Evolutionary conservation across 2,113 vertebrate species (phyloP).

Genomic region (Elaphurus davidianus): DNA sequence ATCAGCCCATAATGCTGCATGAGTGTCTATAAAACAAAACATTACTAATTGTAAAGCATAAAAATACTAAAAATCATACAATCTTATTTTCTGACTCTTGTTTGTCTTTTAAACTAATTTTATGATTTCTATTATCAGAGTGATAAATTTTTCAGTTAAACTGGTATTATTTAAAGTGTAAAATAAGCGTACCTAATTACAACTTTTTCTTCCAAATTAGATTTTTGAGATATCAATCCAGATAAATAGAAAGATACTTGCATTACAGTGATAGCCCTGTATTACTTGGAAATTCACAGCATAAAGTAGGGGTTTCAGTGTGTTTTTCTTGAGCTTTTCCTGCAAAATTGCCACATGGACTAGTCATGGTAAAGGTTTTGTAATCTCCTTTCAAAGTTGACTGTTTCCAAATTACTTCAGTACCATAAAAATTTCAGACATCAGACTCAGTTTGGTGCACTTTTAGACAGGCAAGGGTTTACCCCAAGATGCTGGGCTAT

Average conservation of each 20-base stretch:
- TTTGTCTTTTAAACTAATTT: not conserved
- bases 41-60: not conserved
- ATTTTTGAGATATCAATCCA: not conserved
- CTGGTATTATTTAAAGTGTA: not conserved
- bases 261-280: not conserved
- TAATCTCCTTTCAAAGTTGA: not conserved
- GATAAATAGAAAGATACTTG: not conserved
- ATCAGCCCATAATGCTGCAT: not conserved
- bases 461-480: not conserved
- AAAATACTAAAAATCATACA: not conserved
- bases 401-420: not conserved
- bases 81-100: not conserved
- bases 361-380: not conserved
- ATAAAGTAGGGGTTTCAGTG: not conserved
- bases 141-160: not conserved
- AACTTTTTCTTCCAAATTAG: not conserved
- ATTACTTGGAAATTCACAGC: not conserved
- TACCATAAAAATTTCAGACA: not conserved
- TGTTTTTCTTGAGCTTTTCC: not conserved
- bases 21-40: not conserved
- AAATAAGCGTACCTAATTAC: not conserved
- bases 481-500: not conserved
- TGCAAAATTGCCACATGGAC: not conserved
- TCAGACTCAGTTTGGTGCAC: not conserved
- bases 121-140: not conserved